Evolutionary conservation across 2,888 invertebrate species (phyloP).

Genomic region (Torymus aiolomorphi): DNA sequence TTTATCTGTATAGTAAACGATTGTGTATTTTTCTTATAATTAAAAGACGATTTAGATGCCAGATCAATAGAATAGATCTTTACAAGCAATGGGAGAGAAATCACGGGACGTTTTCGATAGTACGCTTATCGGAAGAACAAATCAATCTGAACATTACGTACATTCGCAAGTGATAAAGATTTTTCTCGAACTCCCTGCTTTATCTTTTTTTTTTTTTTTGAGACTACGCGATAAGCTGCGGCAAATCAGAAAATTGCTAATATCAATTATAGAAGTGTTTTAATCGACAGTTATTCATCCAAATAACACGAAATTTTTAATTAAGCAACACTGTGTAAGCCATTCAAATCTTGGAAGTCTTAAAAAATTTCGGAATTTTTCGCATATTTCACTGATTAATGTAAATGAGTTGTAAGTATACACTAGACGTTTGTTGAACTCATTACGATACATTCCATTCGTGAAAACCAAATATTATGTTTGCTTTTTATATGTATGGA

Average conservation of each 20-base stretch:
- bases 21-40: no score
- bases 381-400: not conserved
- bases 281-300: constrained; percentile 11
- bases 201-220: constrained; percentile 1
- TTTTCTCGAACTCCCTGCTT: constrained; percentile 3
- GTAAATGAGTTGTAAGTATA: no score
- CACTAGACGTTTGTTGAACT: no score
- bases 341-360: constrained; percentile 27
- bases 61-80: no score
- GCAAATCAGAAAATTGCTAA: not conserved
- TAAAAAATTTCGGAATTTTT: constrained; percentile 34
- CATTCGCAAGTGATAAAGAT: not conserved
- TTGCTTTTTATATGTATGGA: no score
- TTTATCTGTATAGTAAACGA: no score
- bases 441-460: no score
- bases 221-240: not conserved
- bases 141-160: not conserved
- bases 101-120: not conserved
- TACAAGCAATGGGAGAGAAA: no score
- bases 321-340: not conserved
- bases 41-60: no score
- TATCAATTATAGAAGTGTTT: constrained; percentile 23
- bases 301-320: constrained; percentile 19
- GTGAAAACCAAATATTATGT: no score
- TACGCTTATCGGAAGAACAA: not conserved